A percentile compares a stretch with the other conserved stretches of the same genome.
These are phyloP conservation scores for Botrylloides violaceus DNA, from an alignment of 23 tunicate species.

Conservation along the genomic window DNA sequence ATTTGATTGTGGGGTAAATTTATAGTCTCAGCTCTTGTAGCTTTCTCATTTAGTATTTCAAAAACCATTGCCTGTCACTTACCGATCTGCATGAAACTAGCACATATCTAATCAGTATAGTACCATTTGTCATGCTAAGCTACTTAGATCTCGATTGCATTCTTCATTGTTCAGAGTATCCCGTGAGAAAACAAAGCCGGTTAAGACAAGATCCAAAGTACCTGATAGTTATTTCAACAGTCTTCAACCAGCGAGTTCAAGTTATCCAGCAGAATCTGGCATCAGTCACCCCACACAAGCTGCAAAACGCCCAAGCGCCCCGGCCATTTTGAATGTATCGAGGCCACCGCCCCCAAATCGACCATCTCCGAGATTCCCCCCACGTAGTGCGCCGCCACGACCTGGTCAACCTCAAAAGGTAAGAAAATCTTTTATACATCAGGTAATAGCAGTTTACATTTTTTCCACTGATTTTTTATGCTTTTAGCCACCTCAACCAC, in stretches of 20 bases:
- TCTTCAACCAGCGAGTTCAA: not conserved
- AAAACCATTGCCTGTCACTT: too few species aligned
- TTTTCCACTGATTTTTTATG: too few species aligned
- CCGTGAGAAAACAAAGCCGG: not conserved
- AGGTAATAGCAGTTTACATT: not conserved
- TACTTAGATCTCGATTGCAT: too few species aligned
- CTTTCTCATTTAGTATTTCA: too few species aligned
- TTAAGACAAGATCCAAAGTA: not conserved
- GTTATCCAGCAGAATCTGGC: not conserved
- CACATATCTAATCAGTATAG: too few species aligned
- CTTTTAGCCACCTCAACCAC: not conserved
- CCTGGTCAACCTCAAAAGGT: not conserved
- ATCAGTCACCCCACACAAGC: not conserved
- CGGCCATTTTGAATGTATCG: not conserved
- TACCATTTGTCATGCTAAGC: too few species aligned
- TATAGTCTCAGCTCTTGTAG: too few species aligned
- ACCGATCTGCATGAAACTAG: too few species aligned
- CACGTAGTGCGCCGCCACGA: slow-evolving; percentile 8
- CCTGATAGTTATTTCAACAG: not conserved
- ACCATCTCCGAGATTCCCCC: slow-evolving; percentile 15
- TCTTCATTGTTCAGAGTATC: too few species aligned
- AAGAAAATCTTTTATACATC: not conserved
- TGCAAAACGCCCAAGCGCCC: not conserved
- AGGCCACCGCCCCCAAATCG: slow-evolving; percentile 10
- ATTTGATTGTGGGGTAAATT: too few species aligned